These are phyloP conservation scores for Heterochromis multidens DNA, from an alignment of 2,113 vertebrate genomes.

Conservation along the genomic window DNA sequence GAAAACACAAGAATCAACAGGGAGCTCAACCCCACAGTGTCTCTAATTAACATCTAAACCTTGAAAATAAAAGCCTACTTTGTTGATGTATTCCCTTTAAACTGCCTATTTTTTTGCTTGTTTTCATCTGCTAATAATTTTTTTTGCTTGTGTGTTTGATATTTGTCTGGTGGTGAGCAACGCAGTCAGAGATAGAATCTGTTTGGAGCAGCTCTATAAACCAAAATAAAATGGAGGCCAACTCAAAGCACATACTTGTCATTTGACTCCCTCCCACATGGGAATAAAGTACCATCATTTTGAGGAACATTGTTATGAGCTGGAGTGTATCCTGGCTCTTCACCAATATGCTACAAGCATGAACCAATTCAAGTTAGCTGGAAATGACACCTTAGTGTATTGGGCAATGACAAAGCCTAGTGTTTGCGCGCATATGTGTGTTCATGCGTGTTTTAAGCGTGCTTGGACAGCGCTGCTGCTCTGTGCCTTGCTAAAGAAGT, in stretches of 20 bases:
- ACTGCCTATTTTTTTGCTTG: background rate
- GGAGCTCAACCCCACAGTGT: background rate
- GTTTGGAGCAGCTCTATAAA: background rate
- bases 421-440: background rate
- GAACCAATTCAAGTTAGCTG: conserved; percentile 39
- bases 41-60: conserved; percentile 12
- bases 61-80: background rate
- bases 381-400: background rate
- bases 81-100: conserved; percentile 13
- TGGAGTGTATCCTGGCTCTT: conserved; percentile 32
- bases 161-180: background rate
- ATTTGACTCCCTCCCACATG: conserved; percentile 1
- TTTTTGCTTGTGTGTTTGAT: background rate
- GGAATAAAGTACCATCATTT: background rate
- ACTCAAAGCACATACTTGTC: background rate
- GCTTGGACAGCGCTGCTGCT: background rate
- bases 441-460: background rate
- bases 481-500: conserved; percentile 4
- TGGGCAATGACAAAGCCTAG: background rate
- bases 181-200: background rate
- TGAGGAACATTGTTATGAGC: conserved; percentile 35
- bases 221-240: conserved; percentile 5
- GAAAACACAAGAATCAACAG: background rate
- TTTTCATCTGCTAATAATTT: background rate
- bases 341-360: conserved; percentile 17